Conservation (phyloP, 2,797 vertebrate genomes). For the Hybognathus amarus region DNA sequence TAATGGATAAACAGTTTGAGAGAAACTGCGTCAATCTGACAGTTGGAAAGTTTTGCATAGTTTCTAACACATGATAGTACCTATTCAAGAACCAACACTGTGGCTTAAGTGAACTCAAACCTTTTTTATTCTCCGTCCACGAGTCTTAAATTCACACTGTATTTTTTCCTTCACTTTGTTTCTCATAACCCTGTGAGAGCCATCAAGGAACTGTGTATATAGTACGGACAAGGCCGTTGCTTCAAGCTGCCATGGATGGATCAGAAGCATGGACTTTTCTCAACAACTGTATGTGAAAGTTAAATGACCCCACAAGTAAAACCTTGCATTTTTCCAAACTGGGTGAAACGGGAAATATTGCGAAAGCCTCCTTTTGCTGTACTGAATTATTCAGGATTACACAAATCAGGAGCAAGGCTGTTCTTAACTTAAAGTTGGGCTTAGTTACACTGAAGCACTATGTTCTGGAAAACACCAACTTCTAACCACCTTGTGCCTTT, state of each 20-base stretch:
- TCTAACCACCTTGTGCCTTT: conserved; percentile 93
- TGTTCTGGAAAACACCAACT: conserved; percentile 61
- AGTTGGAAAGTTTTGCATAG: conserved; percentile 25
- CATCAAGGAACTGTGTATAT: not conserved
- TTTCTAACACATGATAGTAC: conserved; percentile 36
- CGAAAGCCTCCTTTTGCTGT: conserved; percentile 56
- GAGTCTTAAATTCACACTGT: not conserved
- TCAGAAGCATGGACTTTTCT: conserved; percentile 39
- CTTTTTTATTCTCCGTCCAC: not conserved
- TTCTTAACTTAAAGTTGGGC: conserved; percentile 67
- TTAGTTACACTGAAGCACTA: conserved; percentile 72
- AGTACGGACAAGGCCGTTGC: not conserved
- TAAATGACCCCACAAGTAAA: conserved; percentile 26
- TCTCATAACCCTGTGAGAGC: not conserved
- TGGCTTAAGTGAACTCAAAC: conserved; percentile 46
- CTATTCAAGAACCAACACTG: conserved; percentile 50
- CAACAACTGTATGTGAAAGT: conserved; percentile 21
- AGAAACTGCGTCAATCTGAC: conserved; percentile 18
- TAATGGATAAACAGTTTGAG: conserved; percentile 4
- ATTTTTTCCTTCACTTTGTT: conserved; percentile 25
- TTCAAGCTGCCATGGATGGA: conserved; percentile 23
- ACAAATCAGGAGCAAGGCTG: conserved; percentile 66
- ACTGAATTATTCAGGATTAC: conserved; percentile 71
- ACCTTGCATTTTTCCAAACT: conserved; percentile 59
- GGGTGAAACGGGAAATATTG: conserved; percentile 62